A percentile compares a stretch with the other conserved stretches of the same genome.
Conservation (phyloP, 2,113 vertebrate species). For the Eubucco bourcierii region DNA sequence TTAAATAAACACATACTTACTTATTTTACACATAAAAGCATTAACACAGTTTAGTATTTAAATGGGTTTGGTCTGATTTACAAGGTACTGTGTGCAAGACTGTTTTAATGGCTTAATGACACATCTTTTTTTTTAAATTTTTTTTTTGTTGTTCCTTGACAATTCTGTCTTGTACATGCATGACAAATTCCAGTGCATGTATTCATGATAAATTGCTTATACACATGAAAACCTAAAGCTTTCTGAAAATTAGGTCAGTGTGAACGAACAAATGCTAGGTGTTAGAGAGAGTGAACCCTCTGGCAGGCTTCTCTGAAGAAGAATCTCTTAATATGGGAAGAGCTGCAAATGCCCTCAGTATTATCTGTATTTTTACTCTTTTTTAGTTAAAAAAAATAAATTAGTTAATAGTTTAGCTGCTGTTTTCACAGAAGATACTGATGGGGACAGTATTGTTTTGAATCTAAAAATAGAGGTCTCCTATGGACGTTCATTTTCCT, state of each 20-base stretch:
- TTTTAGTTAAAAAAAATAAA: too few relatives aligned
- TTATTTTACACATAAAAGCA: neutral
- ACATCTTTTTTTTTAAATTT: neutral
- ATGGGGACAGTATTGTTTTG: neutral
- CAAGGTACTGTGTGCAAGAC: neutral
- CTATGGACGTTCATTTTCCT: neutral
- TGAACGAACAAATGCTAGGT: neutral
- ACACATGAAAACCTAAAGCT: slow-evolving; percentile 8
- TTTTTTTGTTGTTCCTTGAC: neutral
- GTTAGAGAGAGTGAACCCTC: neutral
- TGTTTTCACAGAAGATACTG: neutral
- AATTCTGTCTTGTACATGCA: neutral
- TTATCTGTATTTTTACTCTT: neutral
- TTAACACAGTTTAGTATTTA: neutral
- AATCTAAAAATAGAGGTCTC: neutral
- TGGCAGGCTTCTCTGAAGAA: neutral
- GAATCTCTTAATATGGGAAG: neutral
- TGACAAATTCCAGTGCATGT: neutral
- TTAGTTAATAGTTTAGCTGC: neutral
- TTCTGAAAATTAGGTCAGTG: slow-evolving; percentile 47
- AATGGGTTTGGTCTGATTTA: neutral
- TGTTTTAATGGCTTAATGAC: slow-evolving; percentile 10
- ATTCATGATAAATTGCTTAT: slow-evolving; percentile 19
- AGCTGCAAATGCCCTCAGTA: neutral
- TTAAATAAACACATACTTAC: neutral